Evolutionary conservation across 2,797 vertebrate genomes (phyloP).

Genomic region (Anniella stebbinsi): DNA sequence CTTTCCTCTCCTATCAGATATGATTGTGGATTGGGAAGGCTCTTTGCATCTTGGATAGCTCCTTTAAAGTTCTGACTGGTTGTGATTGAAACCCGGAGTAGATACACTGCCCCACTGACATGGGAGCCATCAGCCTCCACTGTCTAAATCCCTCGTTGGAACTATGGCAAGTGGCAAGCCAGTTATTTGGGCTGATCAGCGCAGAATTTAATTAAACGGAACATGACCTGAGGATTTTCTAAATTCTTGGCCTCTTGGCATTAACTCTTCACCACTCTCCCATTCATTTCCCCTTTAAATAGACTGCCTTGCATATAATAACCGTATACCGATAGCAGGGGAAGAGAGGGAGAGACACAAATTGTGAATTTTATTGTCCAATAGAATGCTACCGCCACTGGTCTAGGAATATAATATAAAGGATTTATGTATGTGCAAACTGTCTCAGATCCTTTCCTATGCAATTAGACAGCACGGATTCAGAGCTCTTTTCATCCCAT

Average conservation of each 20-base stretch:
- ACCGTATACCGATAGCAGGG: not conserved
- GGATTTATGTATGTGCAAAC: slow-evolving; percentile 36
- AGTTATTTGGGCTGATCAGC: slow-evolving; percentile 19
- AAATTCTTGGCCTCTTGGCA: slow-evolving; percentile 11
- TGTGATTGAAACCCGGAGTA: too few relatives aligned
- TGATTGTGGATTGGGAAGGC: too few relatives aligned
- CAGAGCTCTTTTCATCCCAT: slow-evolving; percentile 45
- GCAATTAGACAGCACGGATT: slow-evolving; percentile 48
- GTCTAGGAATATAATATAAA: not conserved
- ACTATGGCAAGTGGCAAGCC: slow-evolving; percentile 3
- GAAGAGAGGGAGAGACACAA: not conserved
- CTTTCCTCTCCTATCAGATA: not conserved
- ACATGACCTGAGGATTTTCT: slow-evolving; percentile 2
- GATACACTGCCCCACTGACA: too few relatives aligned
- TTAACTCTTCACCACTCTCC: not conserved
- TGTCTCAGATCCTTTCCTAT: slow-evolving; percentile 38
- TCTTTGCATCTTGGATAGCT: too few relatives aligned
- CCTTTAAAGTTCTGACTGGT: too few relatives aligned
- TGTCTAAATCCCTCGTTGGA: not conserved
- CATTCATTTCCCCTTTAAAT: not conserved
- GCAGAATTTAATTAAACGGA: slow-evolving; percentile 25
- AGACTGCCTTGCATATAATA: not conserved
- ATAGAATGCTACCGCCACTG: not conserved
- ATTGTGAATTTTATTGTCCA: slow-evolving; percentile 6
- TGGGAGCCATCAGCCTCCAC: too few relatives aligned